Base-by-base conservation (phyloP, 92 coral and sea anemone species). In the Heliopora coerulea region DNA sequence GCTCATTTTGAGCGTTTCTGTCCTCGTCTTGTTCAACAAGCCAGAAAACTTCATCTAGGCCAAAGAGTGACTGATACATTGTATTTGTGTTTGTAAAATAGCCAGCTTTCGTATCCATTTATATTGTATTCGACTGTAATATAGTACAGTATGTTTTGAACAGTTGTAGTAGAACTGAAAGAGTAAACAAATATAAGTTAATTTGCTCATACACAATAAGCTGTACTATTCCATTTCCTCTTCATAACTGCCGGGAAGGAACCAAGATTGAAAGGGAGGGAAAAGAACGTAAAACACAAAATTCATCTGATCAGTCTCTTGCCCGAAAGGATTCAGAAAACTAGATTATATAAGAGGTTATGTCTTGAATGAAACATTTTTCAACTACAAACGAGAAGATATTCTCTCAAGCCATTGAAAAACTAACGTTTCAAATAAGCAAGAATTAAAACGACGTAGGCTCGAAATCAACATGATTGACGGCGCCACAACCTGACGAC, bases 31-130 rank as follows among this genome's bases (percentile, higher is more conserved):
- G 56, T 52, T 32, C 62, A 0, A 32, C 23, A 30, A 30, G 21
- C 21, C 41, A 33, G 0, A 52, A n/a, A 18, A 0, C 11, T 6
- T 70, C 77, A 70, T 70, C 77, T 30, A 49, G 77, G 77, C 77
- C 77, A 52, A 70, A 54, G 50, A 70, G 34, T 23, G 31, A 18
- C 31, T 21, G 40, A 10, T 30, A n/a, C 77, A 70, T 68, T 50
- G 58, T 28, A 17, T 52, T 34, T 1, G 77, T 48, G 54, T 50
- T 70, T 54, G 15, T 58, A 25, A 70, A 20, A 52, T 4, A 30
- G 8, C 58, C 75, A 25, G 35, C 18, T 66, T 48, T 44, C 40
- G 32, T 24, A 26, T 70, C 63, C 77, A 70, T 70, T 39, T 52
- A 24, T n/a, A 7, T 48, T 37, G 62, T 70, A 12, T 52, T 29